Percentiles rank a stretch among this genome's conserved stretches.
phyloP scores from a whole-genome alignment of 2,888 invertebrate genomes.

The Schrankia costaestrigalis region DNA sequence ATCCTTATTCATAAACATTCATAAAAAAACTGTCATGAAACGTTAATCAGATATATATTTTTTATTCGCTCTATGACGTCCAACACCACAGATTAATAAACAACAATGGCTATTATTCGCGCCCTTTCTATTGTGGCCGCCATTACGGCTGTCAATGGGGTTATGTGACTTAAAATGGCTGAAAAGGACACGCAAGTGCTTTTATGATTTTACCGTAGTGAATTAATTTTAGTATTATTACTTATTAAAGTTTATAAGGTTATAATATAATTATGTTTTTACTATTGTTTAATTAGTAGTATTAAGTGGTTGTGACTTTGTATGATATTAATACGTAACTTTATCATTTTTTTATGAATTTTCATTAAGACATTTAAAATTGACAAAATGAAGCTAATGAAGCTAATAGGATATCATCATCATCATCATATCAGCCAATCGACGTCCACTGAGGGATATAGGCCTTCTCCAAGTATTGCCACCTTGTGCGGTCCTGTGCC shows the following conservation, averaged over 20 bases:
- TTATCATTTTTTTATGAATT: too few relatives aligned
- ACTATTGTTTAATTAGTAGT: too few relatives aligned
- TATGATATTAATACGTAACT: too few relatives aligned
- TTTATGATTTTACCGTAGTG: constrained; percentile 48
- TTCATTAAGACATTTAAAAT: too few relatives aligned
- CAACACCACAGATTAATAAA: constrained; percentile 23
- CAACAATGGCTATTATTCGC: constrained; percentile 40
- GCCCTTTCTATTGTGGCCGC: constrained; percentile 44
- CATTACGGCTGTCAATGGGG: constrained; percentile 48
- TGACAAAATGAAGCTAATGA: too few relatives aligned
- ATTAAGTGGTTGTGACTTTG: too few relatives aligned
- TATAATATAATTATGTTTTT: not conserved
- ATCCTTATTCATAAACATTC: not conserved
- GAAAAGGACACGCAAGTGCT: constrained; percentile 49
- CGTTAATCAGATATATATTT: constrained; percentile 19
- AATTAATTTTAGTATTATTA: constrained; percentile 37
- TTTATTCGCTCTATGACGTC: constrained; percentile 26
- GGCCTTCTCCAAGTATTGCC: too few relatives aligned
- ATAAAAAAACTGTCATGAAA: constrained; percentile 12
- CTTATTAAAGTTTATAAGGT: constrained; percentile 19
- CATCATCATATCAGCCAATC: too few relatives aligned
- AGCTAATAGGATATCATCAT: too few relatives aligned
- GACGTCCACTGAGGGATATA: too few relatives aligned
- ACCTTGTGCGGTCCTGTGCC: too few relatives aligned
- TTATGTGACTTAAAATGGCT: constrained; percentile 63